These are phyloP conservation scores for Pocota personata DNA, from an alignment of 2,888 invertebrate genomes.

Conservation along the genomic window DNA sequence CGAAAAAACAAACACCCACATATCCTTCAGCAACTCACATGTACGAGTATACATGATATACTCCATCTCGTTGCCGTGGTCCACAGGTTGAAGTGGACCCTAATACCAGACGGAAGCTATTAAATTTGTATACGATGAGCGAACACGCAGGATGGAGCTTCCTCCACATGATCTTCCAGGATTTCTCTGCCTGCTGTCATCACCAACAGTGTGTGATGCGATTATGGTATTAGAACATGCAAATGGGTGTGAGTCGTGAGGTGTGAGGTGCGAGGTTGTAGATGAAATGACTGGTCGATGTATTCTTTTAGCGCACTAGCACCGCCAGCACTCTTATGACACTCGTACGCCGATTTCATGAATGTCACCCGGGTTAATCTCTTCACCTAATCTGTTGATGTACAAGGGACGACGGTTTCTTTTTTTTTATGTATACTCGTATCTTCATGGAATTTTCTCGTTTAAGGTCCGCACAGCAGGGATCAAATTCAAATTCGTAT, in stretches of 20 bases:
- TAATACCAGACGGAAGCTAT: conserved; percentile 41
- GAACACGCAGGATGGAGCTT: conserved; percentile 23
- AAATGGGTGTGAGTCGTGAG: conserved; percentile 36
- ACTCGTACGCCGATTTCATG: conserved; percentile 45
- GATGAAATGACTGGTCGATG: conserved; percentile 2
- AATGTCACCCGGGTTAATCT: conserved; percentile 62
- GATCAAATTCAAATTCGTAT: conserved; percentile 41
- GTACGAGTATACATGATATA: conserved; percentile 17
- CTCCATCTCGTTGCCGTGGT: not conserved
- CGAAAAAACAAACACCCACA: conserved; percentile 15
- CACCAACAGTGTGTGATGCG: conserved; percentile 54
- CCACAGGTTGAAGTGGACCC: conserved; percentile 55
- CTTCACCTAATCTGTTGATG: conserved; percentile 62
- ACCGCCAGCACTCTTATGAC: conserved; percentile 17
- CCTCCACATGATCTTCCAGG: conserved; percentile 24
- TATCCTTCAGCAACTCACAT: conserved; percentile 12
- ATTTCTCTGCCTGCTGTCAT: conserved; percentile 47
- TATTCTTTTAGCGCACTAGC: not conserved
- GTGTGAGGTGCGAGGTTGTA: not conserved
- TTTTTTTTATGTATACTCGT: not conserved
- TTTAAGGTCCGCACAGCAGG: conserved; percentile 26
- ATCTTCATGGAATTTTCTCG: conserved; percentile 10
- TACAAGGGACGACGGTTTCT: conserved; percentile 7
- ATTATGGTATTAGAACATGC: conserved; percentile 66
- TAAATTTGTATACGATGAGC: conserved; percentile 54